A percentile compares a stretch with the other conserved stretches of the same genome.
These are phyloP conservation scores for Aphelinus certus DNA, from an alignment of 1,140 invertebrate species.

Conservation along the genomic window DNA sequence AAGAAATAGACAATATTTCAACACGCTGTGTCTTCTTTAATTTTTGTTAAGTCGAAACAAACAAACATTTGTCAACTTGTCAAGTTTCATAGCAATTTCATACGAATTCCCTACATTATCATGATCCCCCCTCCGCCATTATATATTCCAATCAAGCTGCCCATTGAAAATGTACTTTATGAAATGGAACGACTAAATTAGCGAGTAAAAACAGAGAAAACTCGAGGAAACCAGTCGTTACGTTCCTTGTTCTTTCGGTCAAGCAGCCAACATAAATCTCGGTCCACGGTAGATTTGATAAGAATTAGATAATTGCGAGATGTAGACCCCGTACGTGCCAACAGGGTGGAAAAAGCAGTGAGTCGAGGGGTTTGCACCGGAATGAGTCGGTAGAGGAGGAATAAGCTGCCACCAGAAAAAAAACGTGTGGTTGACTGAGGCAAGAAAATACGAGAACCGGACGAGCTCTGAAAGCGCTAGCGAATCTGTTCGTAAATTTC, in stretches of 20 bases:
- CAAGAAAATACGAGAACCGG: conserved; percentile 45
- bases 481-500: conserved; percentile 39
- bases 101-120: too few relatives aligned
- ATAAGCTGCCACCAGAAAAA: background rate
- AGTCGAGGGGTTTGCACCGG: background rate
- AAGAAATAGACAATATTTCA: too few relatives aligned
- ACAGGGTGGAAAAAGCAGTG: conserved; percentile 3
- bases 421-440: conserved; percentile 31
- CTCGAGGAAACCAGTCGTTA: background rate
- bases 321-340: background rate
- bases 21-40: too few relatives aligned
- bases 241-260: conserved; percentile 3
- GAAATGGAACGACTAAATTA: conserved; percentile 3
- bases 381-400: conserved; percentile 20
- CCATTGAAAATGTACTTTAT: too few relatives aligned
- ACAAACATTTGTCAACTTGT: too few relatives aligned
- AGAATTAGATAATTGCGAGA: conserved; percentile 32
- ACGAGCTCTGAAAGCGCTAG: conserved; percentile 37
- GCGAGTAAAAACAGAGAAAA: background rate
- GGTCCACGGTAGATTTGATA: conserved; percentile 24
- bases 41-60: too few relatives aligned
- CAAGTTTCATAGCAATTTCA: too few relatives aligned
- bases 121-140: too few relatives aligned
- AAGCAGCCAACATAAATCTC: conserved; percentile 1
- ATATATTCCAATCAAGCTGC: too few relatives aligned